phyloP scores from a whole-genome alignment of 2,888 invertebrate species.

The Pantelozetes paolii region DNA sequence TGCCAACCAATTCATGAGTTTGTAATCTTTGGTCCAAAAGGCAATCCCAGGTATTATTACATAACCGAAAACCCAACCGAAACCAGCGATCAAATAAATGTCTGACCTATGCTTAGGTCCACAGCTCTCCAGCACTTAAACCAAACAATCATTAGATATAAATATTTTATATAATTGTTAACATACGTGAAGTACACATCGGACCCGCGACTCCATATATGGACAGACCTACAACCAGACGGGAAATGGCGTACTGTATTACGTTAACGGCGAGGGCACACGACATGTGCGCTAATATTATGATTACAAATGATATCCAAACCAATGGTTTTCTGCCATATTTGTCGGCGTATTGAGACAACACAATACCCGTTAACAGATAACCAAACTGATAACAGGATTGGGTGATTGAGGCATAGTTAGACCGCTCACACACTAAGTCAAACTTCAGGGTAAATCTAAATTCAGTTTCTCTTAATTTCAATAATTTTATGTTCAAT shows the following conservation, averaged over 20 bases:
- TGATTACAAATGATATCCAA: slow-evolving; percentile 1
- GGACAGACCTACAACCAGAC: neutral
- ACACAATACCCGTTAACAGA: neutral
- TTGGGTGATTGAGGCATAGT: slow-evolving; percentile 6
- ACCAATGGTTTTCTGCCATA: slow-evolving; percentile 25
- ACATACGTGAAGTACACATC: neutral
- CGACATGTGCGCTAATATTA: neutral
- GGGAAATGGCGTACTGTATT: neutral
- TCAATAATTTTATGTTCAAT: neutral
- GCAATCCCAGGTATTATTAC: slow-evolving; percentile 34
- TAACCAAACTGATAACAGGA: slow-evolving; percentile 12
- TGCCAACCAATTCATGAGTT: slow-evolving; percentile 12
- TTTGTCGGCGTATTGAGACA: slow-evolving; percentile 31
- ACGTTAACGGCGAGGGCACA: neutral
- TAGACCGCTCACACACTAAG: slow-evolving; percentile 29
- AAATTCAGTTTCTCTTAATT: neutral
- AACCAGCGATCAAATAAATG: slow-evolving; percentile 25
- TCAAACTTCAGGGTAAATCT: slow-evolving; percentile 3
- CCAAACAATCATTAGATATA: neutral
- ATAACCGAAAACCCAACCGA: slow-evolving; percentile 41
- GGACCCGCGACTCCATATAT: slow-evolving; percentile 12
- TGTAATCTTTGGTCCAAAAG: slow-evolving; percentile 30
- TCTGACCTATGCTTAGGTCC: slow-evolving; percentile 35
- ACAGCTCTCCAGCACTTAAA: slow-evolving; percentile 16
- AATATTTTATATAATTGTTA: neutral